Evolutionary conservation across 1,140 invertebrate species (phyloP).

Genomic region (Trinorchestia longiramus): DNA sequence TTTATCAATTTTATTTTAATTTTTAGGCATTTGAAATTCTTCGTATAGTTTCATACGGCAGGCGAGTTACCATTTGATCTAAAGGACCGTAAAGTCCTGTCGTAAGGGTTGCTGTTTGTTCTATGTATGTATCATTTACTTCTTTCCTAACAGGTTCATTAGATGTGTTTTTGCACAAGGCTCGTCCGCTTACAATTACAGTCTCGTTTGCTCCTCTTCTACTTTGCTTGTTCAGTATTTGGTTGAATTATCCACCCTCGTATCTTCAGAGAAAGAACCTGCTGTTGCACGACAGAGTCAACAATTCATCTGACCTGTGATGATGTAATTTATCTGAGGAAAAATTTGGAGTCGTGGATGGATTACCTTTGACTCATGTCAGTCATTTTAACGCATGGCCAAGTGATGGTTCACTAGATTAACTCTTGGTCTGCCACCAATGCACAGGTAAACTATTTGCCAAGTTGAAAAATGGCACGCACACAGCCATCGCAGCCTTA

Average conservation of each 20-base stretch:
- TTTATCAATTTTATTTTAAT: background rate
- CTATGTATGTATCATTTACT: background rate
- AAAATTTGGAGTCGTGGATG: background rate
- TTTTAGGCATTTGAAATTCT: background rate
- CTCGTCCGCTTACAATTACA: background rate
- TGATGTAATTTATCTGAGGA: background rate
- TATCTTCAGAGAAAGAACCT: background rate
- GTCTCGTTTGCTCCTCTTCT: background rate
- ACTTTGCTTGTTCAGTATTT: background rate
- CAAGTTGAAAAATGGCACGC: background rate
- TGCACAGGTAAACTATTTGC: background rate
- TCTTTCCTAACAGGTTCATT: background rate
- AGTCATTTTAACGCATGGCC: background rate
- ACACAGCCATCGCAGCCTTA: background rate
- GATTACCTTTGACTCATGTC: background rate
- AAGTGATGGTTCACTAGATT: background rate
- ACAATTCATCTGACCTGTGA: background rate
- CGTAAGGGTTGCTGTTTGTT: background rate
- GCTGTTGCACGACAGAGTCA: background rate
- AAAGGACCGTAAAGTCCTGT: background rate
- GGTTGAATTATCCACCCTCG: background rate
- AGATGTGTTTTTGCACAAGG: background rate
- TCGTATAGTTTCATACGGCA: background rate
- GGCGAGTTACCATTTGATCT: background rate
- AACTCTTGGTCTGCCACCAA: background rate